Percentiles rank a stretch among this genome's conserved stretches.
Evolutionary conservation across 2,797 vertebrate genomes (phyloP).

Genomic region (Periparus ater): DNA sequence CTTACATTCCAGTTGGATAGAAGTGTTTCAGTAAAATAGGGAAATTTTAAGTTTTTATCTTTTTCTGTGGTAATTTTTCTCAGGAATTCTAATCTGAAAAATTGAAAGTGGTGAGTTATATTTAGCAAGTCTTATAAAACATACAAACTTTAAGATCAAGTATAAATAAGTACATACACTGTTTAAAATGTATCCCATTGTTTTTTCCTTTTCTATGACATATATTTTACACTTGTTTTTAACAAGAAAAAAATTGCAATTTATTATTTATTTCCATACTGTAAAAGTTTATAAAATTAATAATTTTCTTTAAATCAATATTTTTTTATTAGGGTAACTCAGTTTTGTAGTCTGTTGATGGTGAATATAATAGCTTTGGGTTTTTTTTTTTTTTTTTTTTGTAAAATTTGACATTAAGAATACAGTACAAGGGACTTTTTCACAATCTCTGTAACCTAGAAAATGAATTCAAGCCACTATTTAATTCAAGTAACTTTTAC

Average conservation of each 20-base stretch:
- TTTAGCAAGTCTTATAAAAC: neutral
- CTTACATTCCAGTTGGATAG: neutral
- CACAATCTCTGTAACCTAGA: neutral
- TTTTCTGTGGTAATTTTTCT: neutral
- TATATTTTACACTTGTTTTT: neutral
- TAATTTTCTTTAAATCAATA: neutral
- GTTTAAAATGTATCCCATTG: neutral
- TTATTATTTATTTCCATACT: neutral
- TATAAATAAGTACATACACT: neutral
- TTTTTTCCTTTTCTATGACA: neutral
- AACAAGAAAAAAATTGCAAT: neutral
- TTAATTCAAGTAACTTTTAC: neutral
- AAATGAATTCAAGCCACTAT: neutral
- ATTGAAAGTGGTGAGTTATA: neutral
- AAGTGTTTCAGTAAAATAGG: neutral
- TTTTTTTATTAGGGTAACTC: neutral
- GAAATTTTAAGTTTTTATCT: neutral
- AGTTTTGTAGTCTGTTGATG: neutral
- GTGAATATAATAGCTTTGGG: neutral
- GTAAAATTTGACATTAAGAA: neutral
- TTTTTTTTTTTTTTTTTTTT: neutral
- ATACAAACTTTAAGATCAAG: neutral
- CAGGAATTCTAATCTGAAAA: neutral
- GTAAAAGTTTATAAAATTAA: neutral
- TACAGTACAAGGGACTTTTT: neutral